Base-by-base conservation (phyloP, 2,113 vertebrate genomes). In the Pelobates fuscus region DNA sequence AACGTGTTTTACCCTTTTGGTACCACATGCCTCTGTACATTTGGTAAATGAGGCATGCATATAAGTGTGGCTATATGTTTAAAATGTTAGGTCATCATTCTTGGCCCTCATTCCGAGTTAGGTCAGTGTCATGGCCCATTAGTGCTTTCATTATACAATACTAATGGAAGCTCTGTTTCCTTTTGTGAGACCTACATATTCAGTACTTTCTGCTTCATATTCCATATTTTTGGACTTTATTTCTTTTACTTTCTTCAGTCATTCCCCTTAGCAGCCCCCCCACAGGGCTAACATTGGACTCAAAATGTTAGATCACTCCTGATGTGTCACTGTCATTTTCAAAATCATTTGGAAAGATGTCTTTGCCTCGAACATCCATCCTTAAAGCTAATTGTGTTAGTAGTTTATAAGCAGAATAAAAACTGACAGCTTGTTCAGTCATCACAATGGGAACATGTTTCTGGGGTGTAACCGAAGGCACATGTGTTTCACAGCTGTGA, bases 81-180 rank as follows among this genome's bases (percentile, higher is more conserved):
- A 68, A 23, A 58, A 23, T 15, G 3, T 30, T 20, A 15, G 12
- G 49, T 37, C 49, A 2, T 37, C 14, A 32, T 78, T 80, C 52
- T 15, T 64, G 20, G 66, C 30, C 71, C 65, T 61, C 54, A 54
- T 24, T 2, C 72, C 46, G 75, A 78, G 71, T 54, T n/a, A 17
- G 24, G 2, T 12, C 8, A 2, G 7, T 84, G 84, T 82, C 86
- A 78, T 67, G 81, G 29, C 0, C 58, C 71, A 63, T 86, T 62
- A 81, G n/a, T 60, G 66, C 59, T 67, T 12, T 10, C 69, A 11
- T 59, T 20, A 24, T 23, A 0, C 0, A 77, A 77, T 8, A 54
- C 0, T n/a, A 26, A 14, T 5, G 8, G 59, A 79, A 43, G 66
- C 17, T 14, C 27, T 41, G 71, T 10, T 25, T 27, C 29, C 7